Evolutionary conservation across 2,113 vertebrate genomes (phyloP), one percentile per base, ranked within the genome.

Genomic region (Gadus macrocephalus): DNA sequence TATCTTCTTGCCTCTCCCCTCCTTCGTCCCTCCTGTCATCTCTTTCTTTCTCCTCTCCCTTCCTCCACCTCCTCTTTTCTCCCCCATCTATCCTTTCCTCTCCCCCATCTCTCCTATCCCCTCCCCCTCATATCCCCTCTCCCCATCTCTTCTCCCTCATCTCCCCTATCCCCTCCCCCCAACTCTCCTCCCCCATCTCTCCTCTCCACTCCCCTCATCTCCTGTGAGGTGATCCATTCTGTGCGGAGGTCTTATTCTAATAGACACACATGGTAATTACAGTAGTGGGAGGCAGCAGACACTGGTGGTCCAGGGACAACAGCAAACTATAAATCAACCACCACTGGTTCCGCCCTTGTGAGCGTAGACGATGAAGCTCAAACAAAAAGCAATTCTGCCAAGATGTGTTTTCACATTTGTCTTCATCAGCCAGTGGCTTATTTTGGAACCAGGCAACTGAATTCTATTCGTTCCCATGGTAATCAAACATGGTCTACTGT

Each of bases 351-450:
- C 82, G 83, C 89, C 92, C 85, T 90, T 88, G 79, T 85, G 86
- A 92, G 89, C 82, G 85, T 84, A 83, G 85, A 88, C 86, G 86
- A 89, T 91, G 88, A 91, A 86, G 80, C 85, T 90, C 88, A 79
- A 88, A 81, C 87, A 91, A 90, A 92, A 92, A 92, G 90, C 92
- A 93, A 92, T 93, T 92, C 91, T 91, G 90, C 89, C 88, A 90
- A 90, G 89, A 85, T 87, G 87, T 80, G 88, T 92, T 90, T 90
- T 81, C 87, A 91, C 92, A 92, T 93, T 92, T 91, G 90, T 93
- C 92, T 93, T 93, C 90, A 93, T 93, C 89, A 93, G 81, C 78
- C 72, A n/a, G 79, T 83, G 89, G 85, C 87, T 89, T 89, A 87
- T 89, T 91, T 90, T 85, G 87, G 86, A 80, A 78, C 74, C 65